phyloP scores from a whole-genome alignment of 2,888 invertebrate genomes.

The Apotomis betuletana region DNA sequence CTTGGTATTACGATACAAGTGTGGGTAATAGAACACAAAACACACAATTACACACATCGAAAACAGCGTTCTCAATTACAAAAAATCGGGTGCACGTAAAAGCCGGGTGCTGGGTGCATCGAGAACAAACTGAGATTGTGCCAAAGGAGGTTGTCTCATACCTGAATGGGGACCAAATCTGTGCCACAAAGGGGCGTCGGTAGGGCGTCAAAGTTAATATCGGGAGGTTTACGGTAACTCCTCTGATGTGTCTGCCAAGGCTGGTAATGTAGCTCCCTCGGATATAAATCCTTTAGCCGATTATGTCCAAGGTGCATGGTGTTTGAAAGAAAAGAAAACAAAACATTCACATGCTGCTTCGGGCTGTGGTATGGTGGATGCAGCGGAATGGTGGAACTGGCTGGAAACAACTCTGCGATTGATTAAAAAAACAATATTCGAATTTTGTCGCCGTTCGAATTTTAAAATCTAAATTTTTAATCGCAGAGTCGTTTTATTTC shows the following conservation, averaged over 20 bases:
- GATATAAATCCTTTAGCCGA: conserved; percentile 82
- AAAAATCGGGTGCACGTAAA: conserved; percentile 70
- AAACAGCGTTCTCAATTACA: conserved; percentile 59
- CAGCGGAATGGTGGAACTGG: conserved; percentile 66
- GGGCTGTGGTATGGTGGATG: conserved; percentile 79
- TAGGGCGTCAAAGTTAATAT: conserved; percentile 81
- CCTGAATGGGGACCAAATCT: conserved; percentile 82
- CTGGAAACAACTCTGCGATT: conserved; percentile 68
- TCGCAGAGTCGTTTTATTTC: conserved; percentile 57
- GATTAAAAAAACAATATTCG: conserved; percentile 46
- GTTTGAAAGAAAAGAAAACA: conserved; percentile 83
- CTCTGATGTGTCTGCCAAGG: conserved; percentile 87
- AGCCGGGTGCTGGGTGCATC: conserved; percentile 75
- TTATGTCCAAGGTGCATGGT: conserved; percentile 82
- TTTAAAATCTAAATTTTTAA: conserved; percentile 27
- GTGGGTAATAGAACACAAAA: conserved; percentile 41
- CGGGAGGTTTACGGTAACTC: conserved; percentile 83
- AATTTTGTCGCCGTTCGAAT: conserved; percentile 42
- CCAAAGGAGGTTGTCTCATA: conserved; percentile 76
- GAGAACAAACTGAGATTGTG: conserved; percentile 69
- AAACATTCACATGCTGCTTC: conserved; percentile 84
- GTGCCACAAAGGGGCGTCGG: conserved; percentile 79
- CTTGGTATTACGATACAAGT: conserved; percentile 40
- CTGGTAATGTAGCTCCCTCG: conserved; percentile 85
- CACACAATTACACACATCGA: conserved; percentile 58